Evolutionary conservation across 2,797 vertebrate species (phyloP), one percentile per base, ranked within the genome.

Genomic region (Geotrypetes seraphini): DNA sequence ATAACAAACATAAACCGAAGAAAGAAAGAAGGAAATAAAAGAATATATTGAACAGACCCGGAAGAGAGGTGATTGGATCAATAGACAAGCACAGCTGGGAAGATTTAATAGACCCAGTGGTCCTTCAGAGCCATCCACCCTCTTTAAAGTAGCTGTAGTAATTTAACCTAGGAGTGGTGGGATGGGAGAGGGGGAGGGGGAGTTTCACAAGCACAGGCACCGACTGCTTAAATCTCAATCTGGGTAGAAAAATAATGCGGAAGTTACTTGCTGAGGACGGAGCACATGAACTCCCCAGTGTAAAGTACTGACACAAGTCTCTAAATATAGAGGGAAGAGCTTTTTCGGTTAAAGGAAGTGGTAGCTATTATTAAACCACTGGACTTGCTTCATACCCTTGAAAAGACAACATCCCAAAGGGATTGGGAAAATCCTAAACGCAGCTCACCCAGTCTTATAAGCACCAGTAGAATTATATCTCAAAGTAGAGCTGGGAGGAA

Each of bases 221-320:
- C 22, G 16, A 34, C 31, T 41, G 21, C 3, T 0, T 1, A 0
- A 1, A 22, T 33, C 28, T 4, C 11, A 26, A 22, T 32, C 39
- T 2, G 2, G 8, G 33, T n/a, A n/a, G n/a, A n/a, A n/a, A n/a
- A n/a, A n/a, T n/a, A n/a, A n/a, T n/a, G 2, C 42, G 30, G 3
- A 2, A 3, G 15, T 0, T 1, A 6, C 7, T 26, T 17, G 12
- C 20, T 3, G 3, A 4, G 2, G n/a, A n/a, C n/a, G n/a, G 15
- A 3, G 1, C 10, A 3, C 19, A 33, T 2, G 10, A 14, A 22
- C 11, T 60, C 15, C 27, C 19, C 9, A 1, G 20, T 41, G 28
- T 31, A 37, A n/a, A 31, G 16, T 19, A 6, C 14, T 18, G 25
- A 12, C 21, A 31, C 0, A 1, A 7, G 15, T 14, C 28, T 33